Evolutionary conservation across 2,113 vertebrate genomes (phyloP).

Genomic region (Todiramphus saurophagus): DNA sequence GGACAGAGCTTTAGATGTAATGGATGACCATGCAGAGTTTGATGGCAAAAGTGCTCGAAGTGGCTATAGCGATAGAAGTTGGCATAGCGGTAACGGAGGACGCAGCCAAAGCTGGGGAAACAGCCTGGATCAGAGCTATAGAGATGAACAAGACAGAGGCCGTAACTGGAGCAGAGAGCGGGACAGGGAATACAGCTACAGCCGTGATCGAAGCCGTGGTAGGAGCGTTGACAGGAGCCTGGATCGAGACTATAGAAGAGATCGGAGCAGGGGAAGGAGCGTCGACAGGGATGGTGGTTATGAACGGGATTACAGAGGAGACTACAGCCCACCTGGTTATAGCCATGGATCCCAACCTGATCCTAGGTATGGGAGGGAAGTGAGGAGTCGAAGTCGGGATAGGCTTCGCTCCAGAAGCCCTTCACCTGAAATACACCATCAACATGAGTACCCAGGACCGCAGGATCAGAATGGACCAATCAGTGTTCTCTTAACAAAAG

Average conservation of each 20-base stretch:
- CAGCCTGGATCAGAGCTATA: constrained; percentile 73
- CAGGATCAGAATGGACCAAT: constrained; percentile 78
- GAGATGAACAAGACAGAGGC: constrained; percentile 71
- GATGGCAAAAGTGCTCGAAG: constrained; percentile 86
- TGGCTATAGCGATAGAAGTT: constrained; percentile 81
- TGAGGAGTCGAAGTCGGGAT: constrained; percentile 77
- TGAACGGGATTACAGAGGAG: constrained; percentile 54
- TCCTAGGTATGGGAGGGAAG: constrained; percentile 59
- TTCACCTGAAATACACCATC: constrained; percentile 36
- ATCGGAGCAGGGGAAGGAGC: constrained; percentile 76
- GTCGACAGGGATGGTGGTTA: constrained; percentile 75
- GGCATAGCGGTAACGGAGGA: constrained; percentile 76
- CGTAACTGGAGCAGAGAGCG: constrained; percentile 49
- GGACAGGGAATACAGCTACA: constrained; percentile 56
- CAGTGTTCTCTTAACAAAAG: constrained; percentile 88
- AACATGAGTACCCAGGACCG: neutral
- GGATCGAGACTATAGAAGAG: constrained; percentile 74
- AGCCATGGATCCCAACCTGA: constrained; percentile 61
- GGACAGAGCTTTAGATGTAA: constrained; percentile 80
- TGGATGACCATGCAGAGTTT: constrained; percentile 85
- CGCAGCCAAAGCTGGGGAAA: constrained; percentile 81
- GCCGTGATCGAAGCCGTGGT: constrained; percentile 74
- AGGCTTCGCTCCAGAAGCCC: constrained; percentile 75
- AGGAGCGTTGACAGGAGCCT: constrained; percentile 79
- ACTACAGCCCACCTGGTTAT: constrained; percentile 70